These are phyloP conservation scores for Scolopax mira DNA, from an alignment of 2,113 vertebrate genomes.

Conservation along the genomic window DNA sequence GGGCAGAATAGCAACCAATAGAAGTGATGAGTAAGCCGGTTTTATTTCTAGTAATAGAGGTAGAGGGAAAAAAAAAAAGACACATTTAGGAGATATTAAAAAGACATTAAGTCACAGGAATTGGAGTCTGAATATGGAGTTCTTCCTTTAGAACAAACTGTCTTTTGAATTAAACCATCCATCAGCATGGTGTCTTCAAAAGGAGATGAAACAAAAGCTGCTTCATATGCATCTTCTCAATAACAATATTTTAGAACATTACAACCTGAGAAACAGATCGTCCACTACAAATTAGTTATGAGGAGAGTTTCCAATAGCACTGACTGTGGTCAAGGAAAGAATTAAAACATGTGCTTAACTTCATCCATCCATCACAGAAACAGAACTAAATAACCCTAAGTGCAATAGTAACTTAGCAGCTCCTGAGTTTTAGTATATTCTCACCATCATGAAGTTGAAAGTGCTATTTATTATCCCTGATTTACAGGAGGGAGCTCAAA, in stretches of 20 bases:
- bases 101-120: background rate
- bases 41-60: background rate
- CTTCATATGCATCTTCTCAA: background rate
- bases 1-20: background rate
- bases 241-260: constrained; percentile 6
- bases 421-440: background rate
- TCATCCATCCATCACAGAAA: background rate
- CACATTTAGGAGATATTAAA: background rate
- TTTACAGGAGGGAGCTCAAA: background rate
- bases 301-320: background rate
- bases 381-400: background rate
- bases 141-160: background rate
- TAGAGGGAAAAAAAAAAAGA: background rate
- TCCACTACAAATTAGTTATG: background rate
- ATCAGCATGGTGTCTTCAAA: background rate
- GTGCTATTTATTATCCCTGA: background rate
- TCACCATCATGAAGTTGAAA: background rate
- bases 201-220: background rate
- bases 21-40: background rate
- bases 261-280: background rate
- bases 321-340: background rate
- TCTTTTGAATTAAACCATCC: constrained; percentile 2
- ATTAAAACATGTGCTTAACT: background rate
- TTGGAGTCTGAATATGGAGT: background rate
- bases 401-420: background rate